Evolutionary conservation across 1,140 invertebrate genomes (phyloP).

Genomic region (Cyphomyrmex costatus): DNA sequence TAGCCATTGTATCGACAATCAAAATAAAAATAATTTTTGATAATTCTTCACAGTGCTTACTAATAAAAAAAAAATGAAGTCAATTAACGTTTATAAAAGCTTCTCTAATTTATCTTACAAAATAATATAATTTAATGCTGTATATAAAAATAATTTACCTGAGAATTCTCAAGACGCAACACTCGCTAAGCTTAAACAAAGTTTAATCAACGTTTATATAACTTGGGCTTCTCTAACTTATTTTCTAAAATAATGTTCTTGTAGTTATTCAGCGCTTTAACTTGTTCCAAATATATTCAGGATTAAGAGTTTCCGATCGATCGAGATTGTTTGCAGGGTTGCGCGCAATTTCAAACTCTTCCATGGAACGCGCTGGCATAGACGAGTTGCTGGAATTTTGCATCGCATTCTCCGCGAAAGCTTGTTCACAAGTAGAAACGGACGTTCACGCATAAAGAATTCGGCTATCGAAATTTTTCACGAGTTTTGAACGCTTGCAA

Average conservation of each 20-base stretch:
- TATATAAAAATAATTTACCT: neutral
- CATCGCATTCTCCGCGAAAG: conserved; percentile 46
- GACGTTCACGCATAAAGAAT: conserved; percentile 54
- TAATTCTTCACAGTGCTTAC: too few relatives aligned
- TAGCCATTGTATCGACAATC: neutral
- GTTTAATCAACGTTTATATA: conserved; percentile 13
- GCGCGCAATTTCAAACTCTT: conserved; percentile 58
- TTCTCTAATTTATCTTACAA: too few relatives aligned
- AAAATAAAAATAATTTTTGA: neutral
- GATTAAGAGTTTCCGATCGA: conserved; percentile 50
- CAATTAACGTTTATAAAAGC: too few relatives aligned
- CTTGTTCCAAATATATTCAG: conserved; percentile 9
- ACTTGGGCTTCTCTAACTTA: neutral
- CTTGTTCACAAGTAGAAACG: conserved; percentile 42
- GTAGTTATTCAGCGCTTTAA: neutral
- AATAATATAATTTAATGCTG: too few relatives aligned
- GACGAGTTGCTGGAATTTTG: conserved; percentile 49
- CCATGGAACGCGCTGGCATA: conserved; percentile 33
- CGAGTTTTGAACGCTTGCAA: conserved; percentile 32
- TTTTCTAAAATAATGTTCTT: conserved; percentile 13
- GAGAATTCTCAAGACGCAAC: neutral
- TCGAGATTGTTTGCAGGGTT: conserved; percentile 47
- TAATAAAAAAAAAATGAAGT: too few relatives aligned
- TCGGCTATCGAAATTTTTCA: conserved; percentile 49
- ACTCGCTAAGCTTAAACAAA: neutral